Evolutionary conservation across 2,113 vertebrate species (phyloP).

Genomic region (Lophura nycthemera): DNA sequence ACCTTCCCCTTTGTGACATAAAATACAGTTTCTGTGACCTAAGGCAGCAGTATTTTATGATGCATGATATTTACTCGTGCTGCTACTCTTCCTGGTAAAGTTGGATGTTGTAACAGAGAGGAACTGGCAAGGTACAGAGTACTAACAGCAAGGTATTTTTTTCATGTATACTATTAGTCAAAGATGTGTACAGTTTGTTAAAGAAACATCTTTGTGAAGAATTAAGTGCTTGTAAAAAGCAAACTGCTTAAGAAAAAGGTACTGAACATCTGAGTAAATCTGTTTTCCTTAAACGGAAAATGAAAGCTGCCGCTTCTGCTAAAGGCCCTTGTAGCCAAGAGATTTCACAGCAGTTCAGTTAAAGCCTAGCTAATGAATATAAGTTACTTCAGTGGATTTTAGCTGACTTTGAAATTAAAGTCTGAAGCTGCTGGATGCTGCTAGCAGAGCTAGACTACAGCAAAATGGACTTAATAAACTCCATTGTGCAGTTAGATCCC

Average conservation of each 20-base stretch:
- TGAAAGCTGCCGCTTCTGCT: constrained; percentile 56
- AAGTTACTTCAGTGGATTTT: constrained; percentile 77
- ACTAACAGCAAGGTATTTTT: constrained; percentile 48
- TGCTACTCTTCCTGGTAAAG: constrained; percentile 1
- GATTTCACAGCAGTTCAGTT: constrained; percentile 72
- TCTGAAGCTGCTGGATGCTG: constrained; percentile 64
- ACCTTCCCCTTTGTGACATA: background rate
- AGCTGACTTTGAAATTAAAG: constrained; percentile 82
- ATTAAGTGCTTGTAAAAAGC: constrained; percentile 49
- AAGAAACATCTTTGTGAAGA: constrained; percentile 58
- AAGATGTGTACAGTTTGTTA: constrained; percentile 21
- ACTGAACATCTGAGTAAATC: constrained; percentile 25
- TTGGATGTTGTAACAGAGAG: background rate
- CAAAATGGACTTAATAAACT: constrained; percentile 83
- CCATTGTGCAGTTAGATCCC: constrained; percentile 78
- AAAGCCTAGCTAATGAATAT: constrained; percentile 75
- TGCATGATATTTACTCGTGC: background rate
- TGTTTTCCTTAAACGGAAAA: constrained; percentile 57
- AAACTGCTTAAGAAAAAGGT: constrained; percentile 64
- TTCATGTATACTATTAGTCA: constrained; percentile 42
- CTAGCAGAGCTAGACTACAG: constrained; percentile 64
- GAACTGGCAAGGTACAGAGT: background rate
- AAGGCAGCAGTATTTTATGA: constrained; percentile 14
- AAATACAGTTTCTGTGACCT: constrained; percentile 35
- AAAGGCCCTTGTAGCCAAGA: constrained; percentile 64